Percentiles rank a stretch among this genome's conserved stretches.
These are phyloP conservation scores for Passer domesticus DNA, from an alignment of 2,113 vertebrate species.

Conservation along the genomic window DNA sequence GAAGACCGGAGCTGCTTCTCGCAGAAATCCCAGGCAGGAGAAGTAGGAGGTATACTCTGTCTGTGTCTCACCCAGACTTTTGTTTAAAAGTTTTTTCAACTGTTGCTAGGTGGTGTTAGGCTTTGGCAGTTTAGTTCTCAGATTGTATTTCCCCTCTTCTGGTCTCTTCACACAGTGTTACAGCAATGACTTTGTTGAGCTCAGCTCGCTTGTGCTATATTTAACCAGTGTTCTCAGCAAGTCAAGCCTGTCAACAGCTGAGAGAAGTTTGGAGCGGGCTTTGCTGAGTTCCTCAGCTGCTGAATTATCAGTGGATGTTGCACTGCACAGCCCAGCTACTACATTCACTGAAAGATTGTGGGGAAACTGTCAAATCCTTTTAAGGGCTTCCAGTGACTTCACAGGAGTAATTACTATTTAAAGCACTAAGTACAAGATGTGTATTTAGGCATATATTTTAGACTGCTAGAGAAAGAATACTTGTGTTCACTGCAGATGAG, in stretches of 20 bases:
- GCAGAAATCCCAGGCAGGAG: conserved; percentile 72
- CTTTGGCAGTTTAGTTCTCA: conserved; percentile 78
- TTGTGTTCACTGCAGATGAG: conserved; percentile 59
- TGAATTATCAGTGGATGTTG: conserved; percentile 77
- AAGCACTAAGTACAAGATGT: conserved; percentile 55
- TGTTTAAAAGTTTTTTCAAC: conserved; percentile 79
- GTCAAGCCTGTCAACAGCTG: conserved; percentile 87
- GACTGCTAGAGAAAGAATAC: conserved; percentile 54
- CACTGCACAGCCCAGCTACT: conserved; percentile 56
- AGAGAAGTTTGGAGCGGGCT: conserved; percentile 83
- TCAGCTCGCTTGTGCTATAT: conserved; percentile 84
- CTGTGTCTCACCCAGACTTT: conserved; percentile 76
- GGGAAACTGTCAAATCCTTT: conserved; percentile 70
- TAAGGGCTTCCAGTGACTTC: conserved; percentile 70
- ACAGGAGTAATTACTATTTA: conserved; percentile 67
- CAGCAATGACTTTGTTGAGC: conserved; percentile 79
- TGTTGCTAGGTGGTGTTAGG: conserved; percentile 82
- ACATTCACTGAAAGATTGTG: conserved; percentile 45
- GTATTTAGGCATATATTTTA: conserved; percentile 52
- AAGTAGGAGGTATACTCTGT: conserved; percentile 65
- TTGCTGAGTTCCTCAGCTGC: conserved; percentile 84
- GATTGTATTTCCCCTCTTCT: conserved; percentile 77
- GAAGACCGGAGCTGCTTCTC: conserved; percentile 60
- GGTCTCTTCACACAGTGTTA: conserved; percentile 73
- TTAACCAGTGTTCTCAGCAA: conserved; percentile 89